Evolutionary conservation across 2,888 invertebrate species (phyloP), one percentile per base, ranked within the genome.

Genomic region (Aromia moschata): DNA sequence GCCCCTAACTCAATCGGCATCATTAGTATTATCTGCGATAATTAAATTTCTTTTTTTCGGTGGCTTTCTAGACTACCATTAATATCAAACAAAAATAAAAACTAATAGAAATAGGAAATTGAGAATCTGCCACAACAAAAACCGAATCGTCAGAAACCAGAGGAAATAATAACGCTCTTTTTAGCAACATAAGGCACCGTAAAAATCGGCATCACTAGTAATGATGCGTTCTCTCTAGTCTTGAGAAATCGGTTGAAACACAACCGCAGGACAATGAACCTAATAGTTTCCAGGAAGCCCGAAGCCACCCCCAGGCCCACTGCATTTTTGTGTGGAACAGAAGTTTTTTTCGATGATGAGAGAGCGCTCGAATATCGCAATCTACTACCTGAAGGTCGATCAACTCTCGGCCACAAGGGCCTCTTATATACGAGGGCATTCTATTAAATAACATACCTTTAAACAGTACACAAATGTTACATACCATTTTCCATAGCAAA

Each of bases 321-420:
- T 51, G 33, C 56, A 52, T 56, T 64, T 62, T 60, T 61, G 51
- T 46, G 51, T 33, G 30, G 54, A 68, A 68, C 65, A 65, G 65
- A 62, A 63, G 64, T 70, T 69, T 70, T 33, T 67, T 70, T 68
- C 60, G 62, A 64, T 65, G 55, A 66, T 68, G 47, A 31, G n/a
- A n/a, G 31, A 56, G 52, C 52, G 62, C 67, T 64, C 54, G 55
- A 58, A 67, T 69, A 67, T 68, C 64, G 59, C 67, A 67, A 65
- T 62, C 56, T 69, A 69, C 56, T 69, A 69, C 69, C 70, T 69
- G 67, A 57, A 67, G 70, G 69, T 71, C 70, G 70, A 67, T 66
- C 67, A 71, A 70, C 70, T 67, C 67, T 62, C 65, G 64, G 67
- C 66, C 64, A 62, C 47, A 60, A 58, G 46, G 59, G 20, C 56